Evolutionary conservation across 2,113 vertebrate genomes (phyloP).

Genomic region (Benitochromis conjunctus): DNA sequence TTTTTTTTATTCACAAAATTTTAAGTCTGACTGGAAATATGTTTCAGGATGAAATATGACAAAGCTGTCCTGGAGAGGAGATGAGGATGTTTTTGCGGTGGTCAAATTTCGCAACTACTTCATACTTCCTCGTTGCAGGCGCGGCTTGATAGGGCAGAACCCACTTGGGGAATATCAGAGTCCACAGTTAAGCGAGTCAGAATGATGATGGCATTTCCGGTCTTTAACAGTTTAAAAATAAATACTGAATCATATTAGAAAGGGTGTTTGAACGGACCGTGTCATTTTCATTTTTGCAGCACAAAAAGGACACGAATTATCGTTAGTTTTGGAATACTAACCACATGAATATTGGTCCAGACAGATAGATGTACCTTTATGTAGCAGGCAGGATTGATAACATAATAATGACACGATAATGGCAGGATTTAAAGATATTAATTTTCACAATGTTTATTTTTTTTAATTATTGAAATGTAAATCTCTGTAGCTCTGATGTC

Average conservation of each 20-base stretch:
- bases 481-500: background rate
- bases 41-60: background rate
- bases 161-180: background rate
- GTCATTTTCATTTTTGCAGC: background rate
- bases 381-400: background rate
- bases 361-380: background rate
- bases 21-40: background rate
- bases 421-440: background rate
- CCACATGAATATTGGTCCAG: background rate
- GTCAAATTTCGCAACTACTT: conserved; percentile 48
- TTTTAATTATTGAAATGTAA: background rate
- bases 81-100: background rate
- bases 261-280: background rate
- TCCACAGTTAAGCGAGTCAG: background rate
- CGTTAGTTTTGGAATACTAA: background rate
- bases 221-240: background rate
- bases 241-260: background rate
- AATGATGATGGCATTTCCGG: background rate
- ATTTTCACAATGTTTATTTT: background rate
- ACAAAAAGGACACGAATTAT: background rate
- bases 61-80: background rate
- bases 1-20: background rate
- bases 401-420: background rate
- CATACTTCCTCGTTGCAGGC: conserved; percentile 42
- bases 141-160: conserved; percentile 17